Percentiles rank a stretch among this genome's conserved stretches.
These are phyloP conservation scores for Ganaspis brasiliensis DNA, from an alignment of 2,888 invertebrate species.

Conservation along the genomic window DNA sequence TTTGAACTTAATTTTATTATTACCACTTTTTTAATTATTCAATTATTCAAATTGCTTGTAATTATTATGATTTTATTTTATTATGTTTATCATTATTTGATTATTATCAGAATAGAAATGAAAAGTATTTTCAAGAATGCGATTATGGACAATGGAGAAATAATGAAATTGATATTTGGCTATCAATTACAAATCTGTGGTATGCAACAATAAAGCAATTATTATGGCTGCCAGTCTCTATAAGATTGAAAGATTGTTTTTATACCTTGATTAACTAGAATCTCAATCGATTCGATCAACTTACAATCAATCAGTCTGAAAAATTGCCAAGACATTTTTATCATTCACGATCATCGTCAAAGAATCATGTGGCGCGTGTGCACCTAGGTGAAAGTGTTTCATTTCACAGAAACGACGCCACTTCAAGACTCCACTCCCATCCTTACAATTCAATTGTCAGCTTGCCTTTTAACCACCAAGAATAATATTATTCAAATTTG, in stretches of 20 bases:
- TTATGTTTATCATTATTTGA: too few species aligned
- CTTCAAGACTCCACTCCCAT: not conserved
- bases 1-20: too few species aligned
- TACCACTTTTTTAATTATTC: too few species aligned
- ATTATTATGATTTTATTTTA: too few species aligned
- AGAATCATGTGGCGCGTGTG: slow-evolving; percentile 20
- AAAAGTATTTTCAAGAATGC: too few species aligned
- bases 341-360: slow-evolving; percentile 9
- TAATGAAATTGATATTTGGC: not conserved
- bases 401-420: slow-evolving; percentile 1
- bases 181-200: slow-evolving; percentile 4
- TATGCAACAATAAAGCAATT: not conserved
- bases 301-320: slow-evolving; percentile 38
- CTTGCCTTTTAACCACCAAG: too few species aligned
- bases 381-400: slow-evolving; percentile 28
- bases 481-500: too few species aligned
- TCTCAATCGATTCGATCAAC: slow-evolving; percentile 25
- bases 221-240: not conserved
- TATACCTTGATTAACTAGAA: slow-evolving; percentile 23
- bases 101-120: too few species aligned
- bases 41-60: too few species aligned
- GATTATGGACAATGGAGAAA: not conserved
- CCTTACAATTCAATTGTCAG: slow-evolving; percentile 10
- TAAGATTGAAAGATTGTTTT: slow-evolving; percentile 23
- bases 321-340: slow-evolving; percentile 39